Evolutionary conservation across 2,797 vertebrate species (phyloP).

Genomic region (Lacerta bilineata): DNA sequence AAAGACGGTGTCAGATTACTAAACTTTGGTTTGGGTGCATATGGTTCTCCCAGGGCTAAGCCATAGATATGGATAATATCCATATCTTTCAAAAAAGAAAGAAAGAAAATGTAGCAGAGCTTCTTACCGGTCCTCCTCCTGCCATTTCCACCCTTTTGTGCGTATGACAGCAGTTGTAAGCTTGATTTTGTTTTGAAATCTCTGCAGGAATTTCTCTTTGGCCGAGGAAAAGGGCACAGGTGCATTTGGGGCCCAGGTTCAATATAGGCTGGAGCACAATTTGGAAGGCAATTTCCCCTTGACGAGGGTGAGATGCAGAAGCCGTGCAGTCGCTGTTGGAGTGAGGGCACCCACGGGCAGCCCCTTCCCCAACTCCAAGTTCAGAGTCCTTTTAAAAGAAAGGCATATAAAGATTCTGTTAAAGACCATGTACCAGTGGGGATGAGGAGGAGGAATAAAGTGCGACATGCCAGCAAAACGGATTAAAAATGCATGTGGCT

Average conservation of each 20-base stretch:
- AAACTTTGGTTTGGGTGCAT: conserved; percentile 18
- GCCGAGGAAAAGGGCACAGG: conserved; percentile 61
- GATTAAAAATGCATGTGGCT: conserved; percentile 73
- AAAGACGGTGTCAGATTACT: conserved; percentile 11
- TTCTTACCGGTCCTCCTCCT: background rate
- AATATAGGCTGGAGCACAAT: conserved; percentile 68
- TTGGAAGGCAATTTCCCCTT: conserved; percentile 66
- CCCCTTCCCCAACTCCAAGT: conserved; percentile 33
- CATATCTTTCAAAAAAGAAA: conserved; percentile 7
- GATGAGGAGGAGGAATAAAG: conserved; percentile 40
- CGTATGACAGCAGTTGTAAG: conserved; percentile 65
- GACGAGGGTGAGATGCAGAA: conserved; percentile 58
- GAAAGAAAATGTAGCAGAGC: background rate
- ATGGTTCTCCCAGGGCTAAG: conserved; percentile 17
- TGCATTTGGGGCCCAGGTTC: conserved; percentile 56
- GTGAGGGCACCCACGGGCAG: no score
- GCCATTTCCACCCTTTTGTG: conserved; percentile 48
- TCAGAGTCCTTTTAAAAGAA: conserved; percentile 64
- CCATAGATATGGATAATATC: conserved; percentile 23
- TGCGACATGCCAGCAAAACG: conserved; percentile 57
- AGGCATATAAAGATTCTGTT: conserved; percentile 59
- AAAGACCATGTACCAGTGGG: conserved; percentile 51
- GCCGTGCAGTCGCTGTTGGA: conserved; percentile 26
- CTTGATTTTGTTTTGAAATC: conserved; percentile 46
- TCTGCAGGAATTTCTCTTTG: background rate